Evolutionary conservation across 2,113 vertebrate genomes (phyloP), one percentile per base, ranked within the genome.

Genomic region (Megaptera novaeangliae): DNA sequence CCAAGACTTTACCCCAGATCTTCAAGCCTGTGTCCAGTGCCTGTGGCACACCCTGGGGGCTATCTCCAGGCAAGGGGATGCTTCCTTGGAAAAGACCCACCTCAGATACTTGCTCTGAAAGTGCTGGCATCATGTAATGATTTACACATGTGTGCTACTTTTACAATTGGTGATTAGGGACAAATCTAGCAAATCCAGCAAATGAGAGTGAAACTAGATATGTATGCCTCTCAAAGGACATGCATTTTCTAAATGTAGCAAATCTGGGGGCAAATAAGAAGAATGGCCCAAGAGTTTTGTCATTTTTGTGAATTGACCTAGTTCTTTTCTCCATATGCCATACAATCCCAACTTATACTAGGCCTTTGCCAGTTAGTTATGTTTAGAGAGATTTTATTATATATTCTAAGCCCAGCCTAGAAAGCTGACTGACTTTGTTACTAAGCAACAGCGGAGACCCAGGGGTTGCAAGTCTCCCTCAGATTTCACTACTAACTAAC

Each of bases 281-380:
- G 10, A 91, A 71, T 72, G 83, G 11, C n/a, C 39, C 52, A 49
- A 31, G 55, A 72, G 71, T n/a, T n/a, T 74, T 96, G 83, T 94
- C 86, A 92, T 74, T 96, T 95, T 97, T 75, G 49, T 86, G 90
- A 87, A 88, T 94, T 96, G 78, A 95, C 61, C 75, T 92, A 88
- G 59, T 88, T 94, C 41, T 94, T 92, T 90, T 78, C 80, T 82
- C 61, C 64, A 94, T 46, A 82, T 89, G 52, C 85, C 95, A 91
- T 97, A 68, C 85, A 94, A 95, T 87, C 15, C 49, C 31, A 77
- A 17, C 13, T 95, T 93, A 63, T n/a, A 63, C n/a, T 78, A 95
- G 69, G 90, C 31, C 46, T 94, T 92, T 88, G 77, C 78, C 87
- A 86, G 39, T 31, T 85, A 82, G 69, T 88, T 97, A 61, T 84